Percentiles rank a stretch among this genome's conserved stretches.
Evolutionary conservation across 1,140 invertebrate species (phyloP).

Genomic region (Heterodera schachtii): DNA sequence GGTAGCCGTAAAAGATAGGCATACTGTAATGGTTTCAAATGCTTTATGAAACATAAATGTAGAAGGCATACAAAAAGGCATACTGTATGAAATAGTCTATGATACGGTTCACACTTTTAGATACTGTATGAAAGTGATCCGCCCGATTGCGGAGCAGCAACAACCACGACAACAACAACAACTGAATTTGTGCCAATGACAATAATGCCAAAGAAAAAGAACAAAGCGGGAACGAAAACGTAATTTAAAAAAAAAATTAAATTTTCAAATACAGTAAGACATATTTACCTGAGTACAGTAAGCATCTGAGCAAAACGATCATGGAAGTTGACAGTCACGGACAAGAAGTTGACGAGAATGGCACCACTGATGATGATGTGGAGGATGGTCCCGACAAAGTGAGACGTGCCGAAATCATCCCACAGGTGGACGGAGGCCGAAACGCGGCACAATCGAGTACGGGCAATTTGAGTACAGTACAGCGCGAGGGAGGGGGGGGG

Average conservation of each 20-base stretch:
- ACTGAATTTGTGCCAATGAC: background rate
- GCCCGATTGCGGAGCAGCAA: constrained; percentile 35
- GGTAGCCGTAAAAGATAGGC: no score
- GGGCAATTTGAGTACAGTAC: background rate
- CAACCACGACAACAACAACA: background rate
- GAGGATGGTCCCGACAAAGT: constrained; percentile 18
- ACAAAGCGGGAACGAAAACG: background rate
- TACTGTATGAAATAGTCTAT: background rate
- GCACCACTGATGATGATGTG: background rate
- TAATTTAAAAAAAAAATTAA: background rate
- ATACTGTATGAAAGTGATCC: constrained; percentile 49
- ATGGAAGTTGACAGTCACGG: background rate
- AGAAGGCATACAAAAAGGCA: background rate
- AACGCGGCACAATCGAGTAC: constrained; percentile 10
- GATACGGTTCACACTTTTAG: background rate
- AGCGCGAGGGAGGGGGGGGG: no score
- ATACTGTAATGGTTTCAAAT: no score
- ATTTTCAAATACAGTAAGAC: no score
- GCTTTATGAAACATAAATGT: no score
- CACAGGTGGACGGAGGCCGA: constrained; percentile 15
- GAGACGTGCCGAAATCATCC: constrained; percentile 5
- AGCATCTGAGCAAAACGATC: background rate
- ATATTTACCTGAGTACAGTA: no score
- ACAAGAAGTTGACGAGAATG: constrained; percentile 6
- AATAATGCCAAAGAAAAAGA: background rate